Evolutionary conservation across 2,113 vertebrate species (phyloP), one percentile per base, ranked within the genome.

Genomic region (Perccottus glenii): DNA sequence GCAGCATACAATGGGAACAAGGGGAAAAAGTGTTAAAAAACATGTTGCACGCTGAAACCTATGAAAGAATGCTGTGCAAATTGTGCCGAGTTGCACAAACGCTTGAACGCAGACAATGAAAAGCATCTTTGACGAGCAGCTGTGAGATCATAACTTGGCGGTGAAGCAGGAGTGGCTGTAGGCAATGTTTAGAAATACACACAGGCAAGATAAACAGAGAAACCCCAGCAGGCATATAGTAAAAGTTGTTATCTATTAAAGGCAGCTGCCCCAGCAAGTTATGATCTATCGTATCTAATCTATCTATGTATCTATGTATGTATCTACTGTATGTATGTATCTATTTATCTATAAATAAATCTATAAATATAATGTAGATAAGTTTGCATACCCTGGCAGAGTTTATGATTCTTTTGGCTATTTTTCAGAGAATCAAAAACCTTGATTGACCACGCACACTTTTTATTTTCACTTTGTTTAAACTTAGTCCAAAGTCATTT

Each of bases 151-250:
- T 76, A 77, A 73, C 86, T 74, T 61, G 55, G 47, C 61, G 77
- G 62, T 71, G 81, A 81, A 84, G 78, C 73, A 75, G 67, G 36
- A 43, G 48, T 68, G 72, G 71, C 78, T 78, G 36, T 32, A 73
- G 83, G 80, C 78, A 64, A 57, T 81, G 63, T 86, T 87, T 80
- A 80, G 64, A 82, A 77, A 64, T 60, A 67, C 67, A 84, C 70
- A 80, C 61, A 76, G 56, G 36, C 56, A 77, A 64, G 60, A 76
- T 71, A 70, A 75, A 86, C 77, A 82, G 87, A 44, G 70, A 32
- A 61, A 87, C 55, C 60, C 75, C 71, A 66, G 68, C 72, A 76
- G 73, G 56, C 66, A 82, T 66, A 44, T 60, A 73, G 60, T 61
- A 67, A 3, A 27, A 27, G 19, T 27, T 27, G 19, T 27, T 27